Percentiles rank a stretch among this genome's conserved stretches.
These are phyloP conservation scores for Lacanobia oleracea DNA, from an alignment of 2,888 invertebrate species.

Conservation along the genomic window DNA sequence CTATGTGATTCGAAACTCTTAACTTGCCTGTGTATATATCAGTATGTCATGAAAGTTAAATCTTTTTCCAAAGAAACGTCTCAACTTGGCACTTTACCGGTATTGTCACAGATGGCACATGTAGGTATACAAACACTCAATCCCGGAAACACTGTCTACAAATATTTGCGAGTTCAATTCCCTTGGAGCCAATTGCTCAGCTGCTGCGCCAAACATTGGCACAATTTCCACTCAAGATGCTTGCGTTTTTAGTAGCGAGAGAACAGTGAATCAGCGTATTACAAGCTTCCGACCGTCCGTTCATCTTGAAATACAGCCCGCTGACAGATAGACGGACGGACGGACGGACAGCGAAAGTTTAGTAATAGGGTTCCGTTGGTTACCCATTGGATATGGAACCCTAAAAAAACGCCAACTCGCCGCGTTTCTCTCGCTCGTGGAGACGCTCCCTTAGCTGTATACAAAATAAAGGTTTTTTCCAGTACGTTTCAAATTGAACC, in stretches of 20 bases:
- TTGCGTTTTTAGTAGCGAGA: neutral
- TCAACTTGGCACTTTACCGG: neutral
- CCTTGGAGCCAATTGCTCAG: slow-evolving; percentile 18
- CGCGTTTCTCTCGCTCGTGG: no score
- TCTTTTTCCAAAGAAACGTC: neutral
- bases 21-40: neutral
- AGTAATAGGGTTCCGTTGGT: no score
- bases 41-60: neutral
- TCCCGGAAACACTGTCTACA: slow-evolving; percentile 10
- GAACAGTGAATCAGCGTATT: neutral
- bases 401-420: no score
- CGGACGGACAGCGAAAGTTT: no score
- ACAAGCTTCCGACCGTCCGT: no score
- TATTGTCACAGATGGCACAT: slow-evolving; percentile 1
- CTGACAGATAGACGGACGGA: no score
- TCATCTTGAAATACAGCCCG: no score
- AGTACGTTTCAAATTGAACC: no score
- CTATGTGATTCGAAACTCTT: no score
- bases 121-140: slow-evolving; percentile 6
- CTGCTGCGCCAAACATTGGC: neutral
- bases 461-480: no score
- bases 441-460: no score
- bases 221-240: neutral
- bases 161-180: slow-evolving; percentile 20
- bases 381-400: no score